Conservation (phyloP, 2,888 invertebrate genomes). For the Sisyra nigra region DNA sequence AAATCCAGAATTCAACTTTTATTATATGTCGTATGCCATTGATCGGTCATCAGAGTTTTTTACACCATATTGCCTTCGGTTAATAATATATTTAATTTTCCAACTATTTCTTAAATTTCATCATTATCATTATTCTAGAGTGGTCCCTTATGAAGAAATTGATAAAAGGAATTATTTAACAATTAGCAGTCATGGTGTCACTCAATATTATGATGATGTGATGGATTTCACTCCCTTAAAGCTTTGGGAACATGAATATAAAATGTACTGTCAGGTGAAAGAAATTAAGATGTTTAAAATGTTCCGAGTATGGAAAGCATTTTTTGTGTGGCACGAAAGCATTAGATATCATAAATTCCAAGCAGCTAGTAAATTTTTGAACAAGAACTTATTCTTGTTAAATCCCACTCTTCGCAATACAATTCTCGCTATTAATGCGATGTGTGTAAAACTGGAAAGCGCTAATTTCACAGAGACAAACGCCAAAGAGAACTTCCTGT, state of each 20-base stretch:
- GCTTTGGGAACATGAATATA: conserved; percentile 70
- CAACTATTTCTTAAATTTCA: not conserved
- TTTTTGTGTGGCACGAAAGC: conserved; percentile 63
- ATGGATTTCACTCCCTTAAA: conserved; percentile 62
- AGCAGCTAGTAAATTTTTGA: conserved; percentile 32
- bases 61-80: conserved; percentile 61
- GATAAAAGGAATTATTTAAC: conserved; percentile 61
- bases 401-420: conserved; percentile 57
- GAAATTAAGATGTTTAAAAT: conserved; percentile 51
- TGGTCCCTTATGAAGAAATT: conserved; percentile 54
- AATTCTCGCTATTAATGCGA: conserved; percentile 49
- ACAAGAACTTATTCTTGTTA: conserved; percentile 54
- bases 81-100: conserved; percentile 16
- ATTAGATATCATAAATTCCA: conserved; percentile 52
- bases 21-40: conserved; percentile 62
- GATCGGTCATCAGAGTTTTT: conserved; percentile 55
- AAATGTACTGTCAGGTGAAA: conserved; percentile 60
- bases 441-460: conserved; percentile 45
- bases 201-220: conserved; percentile 54
- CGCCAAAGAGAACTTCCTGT: conserved; percentile 30
- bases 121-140: conserved; percentile 30
- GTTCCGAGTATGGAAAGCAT: conserved; percentile 63
- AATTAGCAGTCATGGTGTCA: conserved; percentile 66
- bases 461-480: conserved; percentile 43
- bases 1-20: conserved; percentile 43